A percentile compares a stretch with the other conserved stretches of the same genome.
Conservation (phyloP, 2,113 vertebrate species). For the Sceloporus undulatus region DNA sequence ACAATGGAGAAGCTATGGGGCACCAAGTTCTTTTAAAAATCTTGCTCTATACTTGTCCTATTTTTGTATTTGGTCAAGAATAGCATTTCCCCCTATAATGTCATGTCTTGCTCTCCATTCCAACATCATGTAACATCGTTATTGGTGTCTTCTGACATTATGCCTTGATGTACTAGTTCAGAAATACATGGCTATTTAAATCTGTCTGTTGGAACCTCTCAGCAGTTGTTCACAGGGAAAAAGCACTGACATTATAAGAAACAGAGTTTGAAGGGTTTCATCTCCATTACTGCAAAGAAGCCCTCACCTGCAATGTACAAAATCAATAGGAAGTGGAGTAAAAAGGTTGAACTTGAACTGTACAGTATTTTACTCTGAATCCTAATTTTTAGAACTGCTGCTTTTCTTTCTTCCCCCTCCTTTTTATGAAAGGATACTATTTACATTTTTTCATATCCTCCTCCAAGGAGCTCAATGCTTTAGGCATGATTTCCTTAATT, state of each 20-base stretch:
- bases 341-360: neutral
- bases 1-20: neutral
- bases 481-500: too few relatives aligned
- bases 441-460: neutral
- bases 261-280: neutral
- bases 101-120: slow-evolving; percentile 5
- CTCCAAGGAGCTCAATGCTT: neutral
- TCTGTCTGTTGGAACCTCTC: neutral
- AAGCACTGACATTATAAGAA: neutral
- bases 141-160: neutral
- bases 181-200: neutral
- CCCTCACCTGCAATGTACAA: neutral
- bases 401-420: neutral
- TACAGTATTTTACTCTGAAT: neutral
- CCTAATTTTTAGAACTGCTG: neutral
- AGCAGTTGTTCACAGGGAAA: neutral
- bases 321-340: neutral
- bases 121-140: neutral
- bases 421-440: neutral
- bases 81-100: neutral
- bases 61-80: slow-evolving; percentile 7
- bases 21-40: neutral
- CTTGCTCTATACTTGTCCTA: neutral
- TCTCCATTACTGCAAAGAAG: neutral
- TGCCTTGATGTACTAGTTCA: neutral